Percentiles rank a stretch among this genome's conserved stretches.
These are phyloP conservation scores for Acronicta alni DNA, from an alignment of 2,888 invertebrate genomes.

Conservation along the genomic window DNA sequence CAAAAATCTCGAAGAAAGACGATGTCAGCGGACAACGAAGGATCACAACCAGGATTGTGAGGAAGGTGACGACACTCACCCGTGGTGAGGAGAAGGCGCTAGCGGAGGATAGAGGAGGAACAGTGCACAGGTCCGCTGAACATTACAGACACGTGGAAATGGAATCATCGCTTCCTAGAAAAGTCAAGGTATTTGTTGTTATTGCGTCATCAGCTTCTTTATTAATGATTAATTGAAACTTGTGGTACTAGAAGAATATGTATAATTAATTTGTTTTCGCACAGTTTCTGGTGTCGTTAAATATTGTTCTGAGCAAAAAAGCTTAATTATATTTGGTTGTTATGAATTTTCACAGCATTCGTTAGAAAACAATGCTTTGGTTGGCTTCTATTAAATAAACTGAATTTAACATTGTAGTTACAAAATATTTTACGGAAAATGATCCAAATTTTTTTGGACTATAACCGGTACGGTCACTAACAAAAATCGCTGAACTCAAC, in stretches of 20 bases:
- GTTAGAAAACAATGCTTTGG: conserved; percentile 2
- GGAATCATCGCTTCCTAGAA: conserved; percentile 90
- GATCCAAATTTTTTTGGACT: conserved; percentile 14
- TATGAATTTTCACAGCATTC: conserved; percentile 9
- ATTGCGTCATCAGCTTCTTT: conserved; percentile 8
- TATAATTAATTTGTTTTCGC: conserved; percentile 7
- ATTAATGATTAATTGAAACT: conserved; percentile 13
- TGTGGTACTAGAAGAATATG: not conserved
- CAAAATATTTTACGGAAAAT: not conserved
- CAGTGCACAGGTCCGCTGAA: conserved; percentile 88
- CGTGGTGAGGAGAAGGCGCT: conserved; percentile 95
- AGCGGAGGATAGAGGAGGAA: conserved; percentile 91
- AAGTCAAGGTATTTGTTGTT: conserved; percentile 91
- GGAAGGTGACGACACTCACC: conserved; percentile 96
- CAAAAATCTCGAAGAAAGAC: conserved; percentile 94
- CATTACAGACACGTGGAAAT: conserved; percentile 89
- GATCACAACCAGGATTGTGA: conserved; percentile 95
- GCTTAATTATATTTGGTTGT: conserved; percentile 3
- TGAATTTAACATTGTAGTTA: not conserved
- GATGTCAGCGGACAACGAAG: conserved; percentile 93
- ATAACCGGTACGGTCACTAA: too few relatives aligned
- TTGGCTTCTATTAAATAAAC: conserved; percentile 1
- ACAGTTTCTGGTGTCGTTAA: conserved; percentile 14
- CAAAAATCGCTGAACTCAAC: too few relatives aligned
- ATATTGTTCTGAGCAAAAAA: conserved; percentile 15